Base-by-base conservation (phyloP, 2,113 vertebrate species). In the Bagarius yarrelli region DNA sequence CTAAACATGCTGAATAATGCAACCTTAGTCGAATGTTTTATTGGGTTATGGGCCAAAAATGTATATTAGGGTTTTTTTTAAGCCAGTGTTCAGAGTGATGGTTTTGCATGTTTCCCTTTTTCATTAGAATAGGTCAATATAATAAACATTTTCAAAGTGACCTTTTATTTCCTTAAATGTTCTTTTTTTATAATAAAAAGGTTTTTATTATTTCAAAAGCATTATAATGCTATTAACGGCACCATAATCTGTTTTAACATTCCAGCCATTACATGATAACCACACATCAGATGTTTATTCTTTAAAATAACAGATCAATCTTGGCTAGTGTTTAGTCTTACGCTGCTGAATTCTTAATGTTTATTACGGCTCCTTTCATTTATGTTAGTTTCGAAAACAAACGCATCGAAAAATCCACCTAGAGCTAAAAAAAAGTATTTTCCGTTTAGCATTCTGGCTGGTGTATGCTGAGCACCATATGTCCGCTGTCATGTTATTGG, bases 401-500 rank as follows among this genome's bases (percentile, higher is more conserved):
- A 52, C 52, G n/a, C 25, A 11, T 30, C 3, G 6, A 27, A 52
- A 71, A 71, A 30, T 13, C 36, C 5, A 44, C 5, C 6, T 19
- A 70, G 44, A 55, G 50, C 50, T 55, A 53, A 30, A 30, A 72
- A 44, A 53, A 13, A 72, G 30, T 30, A 8, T 55, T 34, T 55
- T 73, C 50, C 19, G 3, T 30, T 44, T 71, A 25, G 27, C 50
- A 73, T 14, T 55, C 27, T 73, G 50, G 27, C 70, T 55, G 70
- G 8, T 73, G 11, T 55, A 55, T 34, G 50, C 50, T 19, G 32
- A 32, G 32, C 47, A 23, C 70, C 70, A 73, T 73, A 73, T 73
- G 70, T 53, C 50, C 44, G 32, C 70, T 55, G 70, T 55, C 50
- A 73, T 73, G 70, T 73, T 55, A 73, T 73, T 73, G 70, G 70